Evolutionary conservation across 2,797 vertebrate genomes (phyloP).

Genomic region (Dryobates pubescens): DNA sequence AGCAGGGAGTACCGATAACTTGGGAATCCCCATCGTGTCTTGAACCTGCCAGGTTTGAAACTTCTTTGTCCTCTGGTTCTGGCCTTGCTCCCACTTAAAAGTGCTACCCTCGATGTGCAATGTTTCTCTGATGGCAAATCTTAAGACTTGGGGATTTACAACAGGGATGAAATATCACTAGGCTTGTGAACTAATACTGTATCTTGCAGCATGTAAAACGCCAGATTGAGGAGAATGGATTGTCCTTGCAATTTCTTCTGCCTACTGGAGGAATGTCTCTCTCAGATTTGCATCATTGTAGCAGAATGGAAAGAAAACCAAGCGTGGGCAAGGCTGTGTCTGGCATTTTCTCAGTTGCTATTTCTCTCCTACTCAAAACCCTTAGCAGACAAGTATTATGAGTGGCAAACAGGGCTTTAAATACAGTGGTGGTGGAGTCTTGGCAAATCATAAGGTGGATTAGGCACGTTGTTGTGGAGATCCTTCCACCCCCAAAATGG

Average conservation of each 20-base stretch:
- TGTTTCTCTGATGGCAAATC: neutral
- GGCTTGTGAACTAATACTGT: neutral
- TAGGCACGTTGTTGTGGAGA: neutral
- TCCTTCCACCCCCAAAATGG: neutral
- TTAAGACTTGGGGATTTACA: neutral
- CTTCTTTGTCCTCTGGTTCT: neutral
- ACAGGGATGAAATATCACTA: neutral
- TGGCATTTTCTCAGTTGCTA: neutral
- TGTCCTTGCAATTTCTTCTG: neutral
- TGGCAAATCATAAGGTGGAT: neutral
- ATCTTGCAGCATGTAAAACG: neutral
- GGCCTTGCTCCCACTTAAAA: neutral
- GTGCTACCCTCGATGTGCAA: fast-evolving
- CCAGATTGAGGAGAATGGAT: neutral
- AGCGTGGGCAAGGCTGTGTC: neutral
- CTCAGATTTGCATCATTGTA: neutral
- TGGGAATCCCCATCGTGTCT: neutral
- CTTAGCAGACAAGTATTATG: neutral
- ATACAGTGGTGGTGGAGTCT: neutral
- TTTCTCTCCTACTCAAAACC: neutral
- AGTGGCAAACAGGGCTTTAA: neutral
- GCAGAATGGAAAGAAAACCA: neutral
- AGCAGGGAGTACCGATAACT: neutral
- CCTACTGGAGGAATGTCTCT: neutral
- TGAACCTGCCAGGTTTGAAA: neutral